Conservation (phyloP, 2,113 vertebrate species). For the Platysteira castanea region DNA sequence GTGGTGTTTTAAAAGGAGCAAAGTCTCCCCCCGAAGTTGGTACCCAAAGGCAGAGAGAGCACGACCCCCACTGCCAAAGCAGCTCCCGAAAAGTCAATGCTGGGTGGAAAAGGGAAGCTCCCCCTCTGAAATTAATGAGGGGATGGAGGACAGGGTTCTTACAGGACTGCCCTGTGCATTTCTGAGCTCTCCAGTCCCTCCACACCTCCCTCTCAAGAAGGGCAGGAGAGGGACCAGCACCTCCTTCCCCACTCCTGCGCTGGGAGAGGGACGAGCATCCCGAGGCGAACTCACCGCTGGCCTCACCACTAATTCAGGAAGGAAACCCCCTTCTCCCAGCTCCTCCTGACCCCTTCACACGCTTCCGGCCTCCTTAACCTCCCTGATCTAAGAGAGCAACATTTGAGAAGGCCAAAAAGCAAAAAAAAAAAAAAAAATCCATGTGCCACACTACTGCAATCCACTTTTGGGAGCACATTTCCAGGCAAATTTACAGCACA, state of each 20-base stretch:
- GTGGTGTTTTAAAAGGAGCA: neutral
- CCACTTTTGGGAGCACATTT: neutral
- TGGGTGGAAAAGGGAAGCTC: conserved; percentile 5
- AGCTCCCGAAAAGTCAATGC: neutral
- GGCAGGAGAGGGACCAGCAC: neutral
- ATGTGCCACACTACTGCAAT: accelerated
- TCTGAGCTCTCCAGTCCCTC: neutral
- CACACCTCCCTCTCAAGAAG: neutral
- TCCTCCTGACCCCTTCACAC: neutral
- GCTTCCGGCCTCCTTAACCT: neutral
- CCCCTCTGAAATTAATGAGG: conserved; percentile 17
- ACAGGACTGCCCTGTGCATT: neutral
- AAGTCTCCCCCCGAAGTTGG: neutral
- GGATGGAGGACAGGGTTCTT: accelerated
- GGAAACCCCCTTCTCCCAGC: neutral
- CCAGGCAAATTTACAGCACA: accelerated
- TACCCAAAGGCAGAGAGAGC: neutral
- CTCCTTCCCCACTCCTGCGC: neutral
- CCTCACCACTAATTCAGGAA: neutral
- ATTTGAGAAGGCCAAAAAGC: neutral
- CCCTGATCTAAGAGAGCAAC: accelerated
- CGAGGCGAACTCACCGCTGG: accelerated
- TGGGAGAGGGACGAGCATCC: neutral
- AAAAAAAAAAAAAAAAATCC: neutral
- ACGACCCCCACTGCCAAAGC: accelerated